Percentiles rank a stretch among this genome's conserved stretches.
Conservation (phyloP, 2,888 invertebrate genomes). For the Perdita meconis region DNA sequence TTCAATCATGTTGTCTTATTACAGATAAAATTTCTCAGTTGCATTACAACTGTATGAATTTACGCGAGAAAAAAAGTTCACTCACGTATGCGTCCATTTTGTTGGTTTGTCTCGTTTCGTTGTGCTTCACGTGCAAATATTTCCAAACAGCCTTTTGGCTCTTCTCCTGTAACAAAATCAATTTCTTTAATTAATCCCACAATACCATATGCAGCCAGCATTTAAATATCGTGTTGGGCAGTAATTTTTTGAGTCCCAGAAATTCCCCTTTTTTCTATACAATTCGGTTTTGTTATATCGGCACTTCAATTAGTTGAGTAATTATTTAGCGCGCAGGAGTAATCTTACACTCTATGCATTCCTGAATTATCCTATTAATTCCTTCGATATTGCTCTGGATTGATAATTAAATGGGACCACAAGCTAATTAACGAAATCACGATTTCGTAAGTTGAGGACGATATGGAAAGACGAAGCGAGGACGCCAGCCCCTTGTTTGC, state of each 20-base stretch:
- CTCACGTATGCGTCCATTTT: conserved; percentile 52
- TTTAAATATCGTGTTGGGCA: too few species aligned
- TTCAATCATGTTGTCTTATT: too few species aligned
- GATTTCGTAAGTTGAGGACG: conserved; percentile 55
- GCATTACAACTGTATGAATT: neutral
- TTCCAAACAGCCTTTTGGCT: neutral
- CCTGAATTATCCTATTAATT: neutral
- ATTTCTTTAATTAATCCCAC: neutral
- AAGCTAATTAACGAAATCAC: conserved; percentile 60
- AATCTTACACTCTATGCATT: neutral
- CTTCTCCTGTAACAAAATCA: conserved; percentile 23
- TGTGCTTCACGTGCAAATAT: neutral
- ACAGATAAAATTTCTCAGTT: too few species aligned
- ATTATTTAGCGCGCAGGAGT: neutral
- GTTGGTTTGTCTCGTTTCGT: neutral
- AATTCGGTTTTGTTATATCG: neutral
- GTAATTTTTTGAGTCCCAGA: too few species aligned
- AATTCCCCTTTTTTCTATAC: neutral
- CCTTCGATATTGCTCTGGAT: neutral
- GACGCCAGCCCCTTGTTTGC: conserved; percentile 68
- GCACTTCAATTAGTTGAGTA: neutral
- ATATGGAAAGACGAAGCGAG: neutral
- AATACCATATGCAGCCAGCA: neutral
- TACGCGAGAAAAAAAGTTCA: neutral
- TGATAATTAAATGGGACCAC: conserved; percentile 28